Base-by-base conservation (phyloP, 2,888 invertebrate species). In the Cerastis rubricosa region DNA sequence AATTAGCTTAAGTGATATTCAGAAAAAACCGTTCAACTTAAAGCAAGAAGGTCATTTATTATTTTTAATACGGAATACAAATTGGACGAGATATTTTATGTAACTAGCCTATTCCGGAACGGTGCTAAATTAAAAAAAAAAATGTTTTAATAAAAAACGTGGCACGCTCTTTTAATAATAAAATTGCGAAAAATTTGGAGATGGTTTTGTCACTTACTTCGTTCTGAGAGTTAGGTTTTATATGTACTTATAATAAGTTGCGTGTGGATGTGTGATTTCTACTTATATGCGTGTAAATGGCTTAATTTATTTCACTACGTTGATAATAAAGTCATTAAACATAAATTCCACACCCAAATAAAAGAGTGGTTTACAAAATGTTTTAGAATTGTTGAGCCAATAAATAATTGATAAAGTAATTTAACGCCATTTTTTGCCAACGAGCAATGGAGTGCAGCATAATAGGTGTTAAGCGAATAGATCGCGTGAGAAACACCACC, bases 1-100 rank as follows among this genome's bases (percentile, higher is more conserved):
- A 88, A 89, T 89, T 89, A 88, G 81, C 74, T 85, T 84, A 88
- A 90, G 81, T 89, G 85, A 84, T 88, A 86, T 87, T 87, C 80
- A 83, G 84, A 84, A 84, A 85, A 89, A 85, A 85, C 29, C 82
- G 85, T 85, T 88, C 75, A 84, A 84, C 76, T 86, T 77, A 75
- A 83, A 83, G 74, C 79, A 78, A 76, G 78, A 61, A 76, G 80
- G 71, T 73, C 83, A 87, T 89, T 88, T 88, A 83, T 89, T 89
- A 89, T 87, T 89, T 88, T 89, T 89, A 87, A 88, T 85, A 88
- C 74, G 49, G 79, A 71, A 83, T 78, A 86, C 86, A 89, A 89
- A 89, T 88, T 88, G 86, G 73, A 59, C 57, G 69, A 75, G 76
- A 86, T 81, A 81, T 84, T 88, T 89, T 85, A 85, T 86, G 83